Evolutionary conservation across 2,113 vertebrate genomes (phyloP), one percentile per base, ranked within the genome.

Genomic region (Phalacrocorax aristotelis): DNA sequence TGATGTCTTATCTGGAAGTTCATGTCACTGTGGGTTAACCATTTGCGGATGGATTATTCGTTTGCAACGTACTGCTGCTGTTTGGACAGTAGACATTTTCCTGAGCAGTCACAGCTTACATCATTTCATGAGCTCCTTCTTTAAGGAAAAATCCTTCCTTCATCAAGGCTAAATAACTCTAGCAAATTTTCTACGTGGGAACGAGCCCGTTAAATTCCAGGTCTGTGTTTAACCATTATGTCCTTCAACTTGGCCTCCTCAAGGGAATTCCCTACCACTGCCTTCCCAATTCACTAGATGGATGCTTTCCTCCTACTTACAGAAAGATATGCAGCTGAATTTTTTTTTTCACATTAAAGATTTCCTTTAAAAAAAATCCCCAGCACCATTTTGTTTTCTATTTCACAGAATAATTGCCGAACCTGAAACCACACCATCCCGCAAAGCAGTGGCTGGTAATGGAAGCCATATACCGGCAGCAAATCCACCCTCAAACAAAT

Each of bases 31-130:
- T 3, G 21, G 2, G 15, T 83, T 86, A 96, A 69, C 29, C 30
- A 20, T 16, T 18, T 62, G 58, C 2, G 4, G 13, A 2, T 0
- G 0, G 30, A 36, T 44, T 11, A 2, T 14, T 48, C 11, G 6
- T 46, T 23, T 51, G 20, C 52, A 34, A 22, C 7, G 21, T 25
- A 36, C 22, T 51, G 32, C 22, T 51, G 32, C 20, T 11, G 1
- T 62, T 27, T 44, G 48, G 7, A 29, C 32, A 64, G 36, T 0
- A 22, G 70, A 6, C 29, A 29, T 64, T 70, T 58, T 57, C 52
- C 49, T 21, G 40, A 64, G 65, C 44, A 46, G n/a, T 17, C 65
- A 27, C 12, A 57, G 42, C 20, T 81, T 23, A 20, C 10, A 27
- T 26, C 1, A 38, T n/a, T 68, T 60, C 26, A 44, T 0, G 0